phyloP scores from a whole-genome alignment of 2,797 vertebrate species.

The Orestias chungarensis region DNA sequence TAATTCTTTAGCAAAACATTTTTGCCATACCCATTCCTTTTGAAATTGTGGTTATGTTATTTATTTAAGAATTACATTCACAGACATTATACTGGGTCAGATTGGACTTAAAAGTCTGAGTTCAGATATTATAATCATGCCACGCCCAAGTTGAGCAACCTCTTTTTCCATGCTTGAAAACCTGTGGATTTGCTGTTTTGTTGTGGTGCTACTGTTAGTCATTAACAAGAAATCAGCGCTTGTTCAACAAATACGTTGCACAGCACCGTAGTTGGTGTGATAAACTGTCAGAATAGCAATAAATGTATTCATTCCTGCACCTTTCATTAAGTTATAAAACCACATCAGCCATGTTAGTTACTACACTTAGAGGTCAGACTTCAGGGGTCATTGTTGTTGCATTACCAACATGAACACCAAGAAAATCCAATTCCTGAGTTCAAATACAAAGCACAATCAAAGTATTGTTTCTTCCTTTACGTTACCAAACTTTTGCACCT shows the following conservation, averaged over 20 bases:
- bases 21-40: too few relatives aligned
- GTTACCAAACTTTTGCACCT: background rate
- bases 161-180: background rate
- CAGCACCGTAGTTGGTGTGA: too few relatives aligned
- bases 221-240: background rate
- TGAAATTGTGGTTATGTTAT: too few relatives aligned
- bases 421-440: background rate
- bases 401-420: background rate
- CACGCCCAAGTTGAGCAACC: background rate
- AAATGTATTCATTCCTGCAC: too few relatives aligned
- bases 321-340: too few relatives aligned
- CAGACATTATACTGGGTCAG: background rate
- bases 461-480: too few relatives aligned
- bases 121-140: background rate
- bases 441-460: background rate
- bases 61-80: background rate
- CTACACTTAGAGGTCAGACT: background rate
- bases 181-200: background rate
- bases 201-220: background rate
- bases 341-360: too few relatives aligned
- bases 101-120: background rate
- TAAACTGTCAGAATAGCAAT: too few relatives aligned
- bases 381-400: background rate
- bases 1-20: background rate
- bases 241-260: background rate